Percentiles rank a stretch among this genome's conserved stretches.
phyloP scores from a whole-genome alignment of 1,140 invertebrate genomes.

The Brachionus paranguensis region DNA sequence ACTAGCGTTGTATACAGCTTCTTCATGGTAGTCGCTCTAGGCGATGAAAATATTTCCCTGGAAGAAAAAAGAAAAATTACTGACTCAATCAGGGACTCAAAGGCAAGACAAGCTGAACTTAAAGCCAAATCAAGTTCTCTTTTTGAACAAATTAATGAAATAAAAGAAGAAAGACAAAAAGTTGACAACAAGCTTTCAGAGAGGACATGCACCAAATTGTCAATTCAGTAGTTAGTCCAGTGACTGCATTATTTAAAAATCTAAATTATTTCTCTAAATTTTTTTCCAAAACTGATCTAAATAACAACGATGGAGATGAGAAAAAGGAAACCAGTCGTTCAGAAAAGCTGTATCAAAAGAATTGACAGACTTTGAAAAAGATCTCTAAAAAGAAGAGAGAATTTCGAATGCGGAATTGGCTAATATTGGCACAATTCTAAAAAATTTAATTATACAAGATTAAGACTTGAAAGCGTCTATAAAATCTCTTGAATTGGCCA shows the following conservation, averaged over 20 bases:
- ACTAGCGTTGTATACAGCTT: too few species aligned
- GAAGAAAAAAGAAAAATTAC: not conserved
- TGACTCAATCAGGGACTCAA: not conserved
- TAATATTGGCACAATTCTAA: not conserved
- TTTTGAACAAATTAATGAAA: not conserved
- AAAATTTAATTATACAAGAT: not conserved
- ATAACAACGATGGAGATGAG: too few species aligned
- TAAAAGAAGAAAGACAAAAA: not conserved
- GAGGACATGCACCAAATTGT: not conserved
- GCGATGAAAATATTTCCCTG: not conserved
- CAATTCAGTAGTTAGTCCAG: not conserved
- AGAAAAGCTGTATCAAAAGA: too few species aligned
- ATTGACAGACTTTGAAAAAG: too few species aligned
- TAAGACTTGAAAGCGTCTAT: not conserved
- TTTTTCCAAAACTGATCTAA: too few species aligned
- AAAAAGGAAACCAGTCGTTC: too few species aligned
- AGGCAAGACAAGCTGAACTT: not conserved
- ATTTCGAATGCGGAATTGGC: not conserved
- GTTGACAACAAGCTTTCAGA: not conserved
- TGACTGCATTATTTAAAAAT: too few species aligned
- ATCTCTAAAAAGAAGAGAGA: too few species aligned
- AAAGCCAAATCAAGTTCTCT: not conserved
- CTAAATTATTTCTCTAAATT: too few species aligned
- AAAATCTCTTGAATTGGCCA: not conserved
- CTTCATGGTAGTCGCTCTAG: too few species aligned